Percentiles rank a stretch among this genome's conserved stretches.
phyloP scores from a whole-genome alignment of 1,140 invertebrate species.

The Drosophila pseudoobscura region DNA sequence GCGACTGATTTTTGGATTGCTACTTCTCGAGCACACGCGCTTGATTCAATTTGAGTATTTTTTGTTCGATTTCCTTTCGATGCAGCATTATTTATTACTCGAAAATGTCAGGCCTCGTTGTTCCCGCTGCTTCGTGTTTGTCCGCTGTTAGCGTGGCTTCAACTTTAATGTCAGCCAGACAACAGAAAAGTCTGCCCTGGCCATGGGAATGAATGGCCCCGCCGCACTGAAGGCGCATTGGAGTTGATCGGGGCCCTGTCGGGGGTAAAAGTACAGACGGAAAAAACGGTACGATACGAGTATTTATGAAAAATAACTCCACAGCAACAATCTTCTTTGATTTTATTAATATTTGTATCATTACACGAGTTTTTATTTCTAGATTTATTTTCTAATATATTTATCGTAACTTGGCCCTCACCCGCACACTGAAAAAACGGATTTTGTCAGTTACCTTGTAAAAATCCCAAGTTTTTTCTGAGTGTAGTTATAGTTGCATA shows the following conservation, averaged over 20 bases:
- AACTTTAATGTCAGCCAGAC: constrained; percentile 41
- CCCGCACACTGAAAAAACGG: too few relatives aligned
- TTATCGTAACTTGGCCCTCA: too few relatives aligned
- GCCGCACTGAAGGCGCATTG: not conserved
- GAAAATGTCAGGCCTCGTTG: constrained; percentile 47
- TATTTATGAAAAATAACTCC: too few relatives aligned
- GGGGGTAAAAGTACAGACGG: too few relatives aligned
- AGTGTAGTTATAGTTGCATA: constrained; percentile 4
- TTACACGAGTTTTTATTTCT: too few relatives aligned
- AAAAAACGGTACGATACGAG: too few relatives aligned
- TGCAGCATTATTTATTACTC: constrained; percentile 39
- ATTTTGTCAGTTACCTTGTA: too few relatives aligned
- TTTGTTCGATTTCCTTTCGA: constrained; percentile 19
- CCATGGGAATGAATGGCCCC: constrained; percentile 8
- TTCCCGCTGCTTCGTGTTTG: constrained; percentile 2
- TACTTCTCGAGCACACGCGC: constrained; percentile 7
- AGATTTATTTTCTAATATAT: too few relatives aligned
- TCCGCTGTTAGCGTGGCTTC: constrained; percentile 17
- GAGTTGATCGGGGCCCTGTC: not conserved
- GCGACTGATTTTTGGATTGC: constrained; percentile 10
- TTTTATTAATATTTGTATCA: too few relatives aligned
- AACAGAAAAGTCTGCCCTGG: not conserved
- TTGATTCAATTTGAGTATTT: constrained; percentile 18
- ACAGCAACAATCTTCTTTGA: too few relatives aligned
- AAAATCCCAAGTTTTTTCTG: too few relatives aligned